phyloP scores from a whole-genome alignment of 30 jellyfish, hydroid and myxozoan species.

The Aurelia sp. region DNA sequence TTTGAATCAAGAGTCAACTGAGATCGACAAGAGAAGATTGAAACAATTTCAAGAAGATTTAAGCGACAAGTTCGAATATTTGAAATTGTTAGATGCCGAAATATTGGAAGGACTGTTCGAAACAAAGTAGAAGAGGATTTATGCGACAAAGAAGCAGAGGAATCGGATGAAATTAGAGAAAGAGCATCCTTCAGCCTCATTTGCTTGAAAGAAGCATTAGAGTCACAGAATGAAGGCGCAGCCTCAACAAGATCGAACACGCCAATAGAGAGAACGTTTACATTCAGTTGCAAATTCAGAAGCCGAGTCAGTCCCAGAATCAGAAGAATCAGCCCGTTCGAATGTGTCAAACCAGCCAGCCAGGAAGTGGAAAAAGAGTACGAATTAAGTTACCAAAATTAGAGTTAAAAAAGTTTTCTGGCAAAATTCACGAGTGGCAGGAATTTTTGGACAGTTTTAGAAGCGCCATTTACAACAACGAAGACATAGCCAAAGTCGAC shows the following conservation, averaged over 20 bases:
- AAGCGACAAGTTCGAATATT: not conserved
- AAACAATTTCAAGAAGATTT: conserved; percentile 1
- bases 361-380: not conserved
- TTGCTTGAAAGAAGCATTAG: conserved; percentile 8
- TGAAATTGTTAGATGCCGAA: conserved; percentile 6
- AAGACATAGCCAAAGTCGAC: conserved; percentile 43
- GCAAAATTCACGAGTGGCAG: conserved; percentile 31
- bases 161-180: conserved; percentile 41
- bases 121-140: no score
- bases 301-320: no score
- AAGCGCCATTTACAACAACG: not conserved
- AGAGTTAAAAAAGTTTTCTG: conserved; percentile 29
- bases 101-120: conserved; percentile 22
- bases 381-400: no score
- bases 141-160: conserved; percentile 34
- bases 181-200: not conserved
- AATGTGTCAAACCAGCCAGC: no score
- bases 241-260: not conserved
- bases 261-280: not conserved
- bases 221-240: not conserved
- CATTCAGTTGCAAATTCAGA: not conserved
- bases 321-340: no score
- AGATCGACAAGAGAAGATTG: not conserved
- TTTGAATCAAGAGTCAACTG: no score
- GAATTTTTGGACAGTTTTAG: conserved; percentile 8